phyloP scores from a whole-genome alignment of 2,888 invertebrate species.

The Chalcosyrphus nemorum region DNA sequence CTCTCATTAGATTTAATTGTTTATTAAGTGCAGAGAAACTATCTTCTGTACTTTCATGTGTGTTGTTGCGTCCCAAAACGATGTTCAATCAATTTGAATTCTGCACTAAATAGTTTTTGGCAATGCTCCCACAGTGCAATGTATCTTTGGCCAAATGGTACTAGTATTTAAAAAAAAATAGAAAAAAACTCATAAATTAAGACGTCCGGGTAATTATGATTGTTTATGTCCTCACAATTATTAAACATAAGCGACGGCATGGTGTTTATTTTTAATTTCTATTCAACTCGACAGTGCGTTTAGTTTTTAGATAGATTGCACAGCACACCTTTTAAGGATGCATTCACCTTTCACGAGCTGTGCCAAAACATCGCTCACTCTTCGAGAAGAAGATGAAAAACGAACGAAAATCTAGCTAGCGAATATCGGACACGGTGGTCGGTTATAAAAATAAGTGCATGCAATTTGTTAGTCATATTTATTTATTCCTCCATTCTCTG shows the following conservation, averaged over 20 bases:
- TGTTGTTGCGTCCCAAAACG: slow-evolving; percentile 22
- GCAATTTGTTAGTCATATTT: slow-evolving; percentile 72
- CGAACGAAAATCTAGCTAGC: slow-evolving; percentile 32
- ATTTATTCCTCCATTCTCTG: slow-evolving; percentile 53
- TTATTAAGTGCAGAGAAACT: slow-evolving; percentile 60
- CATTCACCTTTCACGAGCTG: slow-evolving; percentile 71
- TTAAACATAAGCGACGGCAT: slow-evolving; percentile 26
- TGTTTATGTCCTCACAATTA: slow-evolving; percentile 49
- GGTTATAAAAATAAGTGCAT: slow-evolving; percentile 70
- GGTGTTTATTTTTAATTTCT: slow-evolving; percentile 53
- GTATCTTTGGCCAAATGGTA: slow-evolving; percentile 1
- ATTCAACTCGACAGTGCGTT: slow-evolving; percentile 23
- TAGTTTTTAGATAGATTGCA: too few relatives aligned
- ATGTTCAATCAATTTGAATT: slow-evolving; percentile 39
- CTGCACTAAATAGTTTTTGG: slow-evolving; percentile 51
- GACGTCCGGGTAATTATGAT: slow-evolving; percentile 44
- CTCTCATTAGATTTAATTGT: slow-evolving; percentile 70
- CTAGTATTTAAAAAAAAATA: slow-evolving; percentile 8
- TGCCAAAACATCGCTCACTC: slow-evolving; percentile 67
- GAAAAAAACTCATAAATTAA: slow-evolving; percentile 33
- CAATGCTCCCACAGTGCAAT: slow-evolving; percentile 45
- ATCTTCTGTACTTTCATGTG: neutral
- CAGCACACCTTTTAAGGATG: slow-evolving; percentile 80
- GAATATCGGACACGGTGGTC: slow-evolving; percentile 28
- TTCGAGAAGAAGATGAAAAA: slow-evolving; percentile 16